Conservation (phyloP, 2,888 invertebrate species). For the Loripinus fragilis region DNA sequence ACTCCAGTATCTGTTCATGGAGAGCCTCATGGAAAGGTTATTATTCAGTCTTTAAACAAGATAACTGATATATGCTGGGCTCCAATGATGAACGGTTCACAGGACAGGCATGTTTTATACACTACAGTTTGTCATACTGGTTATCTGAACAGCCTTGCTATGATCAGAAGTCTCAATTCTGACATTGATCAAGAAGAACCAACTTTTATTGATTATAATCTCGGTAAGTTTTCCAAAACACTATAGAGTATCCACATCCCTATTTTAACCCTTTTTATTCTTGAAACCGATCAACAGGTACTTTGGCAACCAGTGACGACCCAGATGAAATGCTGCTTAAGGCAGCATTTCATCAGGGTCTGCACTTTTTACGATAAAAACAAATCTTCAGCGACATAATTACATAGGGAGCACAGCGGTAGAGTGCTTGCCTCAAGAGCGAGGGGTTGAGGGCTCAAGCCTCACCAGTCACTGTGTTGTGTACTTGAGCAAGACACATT, state of each 20-base stretch:
- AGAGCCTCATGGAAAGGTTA: slow-evolving; percentile 45
- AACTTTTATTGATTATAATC: slow-evolving; percentile 47
- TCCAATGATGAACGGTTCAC: slow-evolving; percentile 39
- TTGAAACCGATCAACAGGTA: too few species aligned
- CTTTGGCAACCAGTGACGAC: neutral
- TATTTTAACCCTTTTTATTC: too few species aligned
- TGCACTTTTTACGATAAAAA: neutral
- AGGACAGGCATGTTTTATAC: slow-evolving; percentile 67
- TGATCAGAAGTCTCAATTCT: slow-evolving; percentile 3
- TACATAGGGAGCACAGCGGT: too few species aligned
- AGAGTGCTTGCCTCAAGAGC: too few species aligned
- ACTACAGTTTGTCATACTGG: slow-evolving; percentile 76
- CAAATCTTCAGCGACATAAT: too few species aligned
- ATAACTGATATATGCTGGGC: slow-evolving; percentile 77
- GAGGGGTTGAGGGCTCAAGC: too few species aligned
- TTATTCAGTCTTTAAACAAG: slow-evolving; percentile 67
- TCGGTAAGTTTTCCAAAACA: slow-evolving; percentile 32
- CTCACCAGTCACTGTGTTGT: too few species aligned
- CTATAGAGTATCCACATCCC: too few species aligned
- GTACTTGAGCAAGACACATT: too few species aligned
- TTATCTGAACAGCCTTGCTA: slow-evolving; percentile 68
- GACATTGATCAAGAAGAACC: slow-evolving; percentile 17
- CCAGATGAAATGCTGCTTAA: neutral
- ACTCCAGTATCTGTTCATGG: slow-evolving; percentile 54
- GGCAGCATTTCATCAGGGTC: neutral